A percentile compares a stretch with the other conserved stretches of the same genome.
phyloP scores from a whole-genome alignment of 2,888 invertebrate species.

The Panopea generosa region DNA sequence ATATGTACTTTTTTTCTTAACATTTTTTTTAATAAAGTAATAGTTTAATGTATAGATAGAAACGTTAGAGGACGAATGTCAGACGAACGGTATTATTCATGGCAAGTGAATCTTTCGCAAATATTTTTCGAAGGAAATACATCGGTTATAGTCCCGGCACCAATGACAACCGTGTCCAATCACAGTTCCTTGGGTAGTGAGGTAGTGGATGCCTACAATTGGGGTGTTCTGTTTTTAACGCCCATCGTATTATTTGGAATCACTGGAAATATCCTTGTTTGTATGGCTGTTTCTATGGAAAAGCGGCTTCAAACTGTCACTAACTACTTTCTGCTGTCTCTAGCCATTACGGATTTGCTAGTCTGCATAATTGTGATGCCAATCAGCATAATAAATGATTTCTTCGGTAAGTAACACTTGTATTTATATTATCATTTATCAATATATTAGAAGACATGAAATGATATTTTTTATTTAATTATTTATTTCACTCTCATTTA shows the following conservation, averaged over 20 bases:
- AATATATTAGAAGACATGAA: too few relatives aligned
- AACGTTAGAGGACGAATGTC: constrained; percentile 6
- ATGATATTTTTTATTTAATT: too few relatives aligned
- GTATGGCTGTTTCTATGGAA: constrained; percentile 96
- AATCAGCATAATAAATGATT: constrained; percentile 95
- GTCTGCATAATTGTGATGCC: constrained; percentile 98
- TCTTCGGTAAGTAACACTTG: constrained; percentile 91
- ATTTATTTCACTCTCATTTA: too few relatives aligned
- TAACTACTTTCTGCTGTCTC: constrained; percentile 96
- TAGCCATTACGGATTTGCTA: constrained; percentile 96
- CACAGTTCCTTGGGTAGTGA: constrained; percentile 7
- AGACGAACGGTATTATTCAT: not conserved
- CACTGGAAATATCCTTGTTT: constrained; percentile 95
- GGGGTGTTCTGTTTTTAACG: constrained; percentile 74
- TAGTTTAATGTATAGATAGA: too few relatives aligned
- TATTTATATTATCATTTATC: not conserved
- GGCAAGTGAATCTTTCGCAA: not conserved
- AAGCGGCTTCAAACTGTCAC: constrained; percentile 96
- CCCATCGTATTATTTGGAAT: constrained; percentile 80
- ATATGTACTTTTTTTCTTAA: too few relatives aligned
- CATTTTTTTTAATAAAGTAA: too few relatives aligned
- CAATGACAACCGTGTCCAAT: not conserved
- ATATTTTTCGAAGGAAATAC: not conserved
- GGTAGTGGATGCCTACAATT: constrained; percentile 62
- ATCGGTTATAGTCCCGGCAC: not conserved